phyloP scores from a whole-genome alignment of 2,113 vertebrate species.

The Platysternon megacephalum region DNA sequence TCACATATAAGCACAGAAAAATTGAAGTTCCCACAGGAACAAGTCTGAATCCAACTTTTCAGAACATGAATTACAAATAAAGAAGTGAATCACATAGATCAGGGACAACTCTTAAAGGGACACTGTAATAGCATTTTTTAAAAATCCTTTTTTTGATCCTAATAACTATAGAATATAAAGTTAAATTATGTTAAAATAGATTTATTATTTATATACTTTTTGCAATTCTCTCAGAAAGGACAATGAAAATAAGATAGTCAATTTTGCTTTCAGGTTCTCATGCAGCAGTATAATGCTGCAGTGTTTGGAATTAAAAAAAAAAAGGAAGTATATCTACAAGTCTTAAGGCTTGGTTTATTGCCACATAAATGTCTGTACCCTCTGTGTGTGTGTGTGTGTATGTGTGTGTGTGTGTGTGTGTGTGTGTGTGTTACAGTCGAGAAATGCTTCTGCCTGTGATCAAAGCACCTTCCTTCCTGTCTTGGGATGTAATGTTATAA shows the following conservation, averaged over 20 bases:
- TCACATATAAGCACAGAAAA: not conserved
- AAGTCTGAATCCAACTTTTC: slow-evolving; percentile 1
- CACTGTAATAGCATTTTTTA: not conserved
- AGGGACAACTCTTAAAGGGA: not conserved
- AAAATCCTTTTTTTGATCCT: not conserved
- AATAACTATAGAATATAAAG: not conserved
- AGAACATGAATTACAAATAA: not conserved
- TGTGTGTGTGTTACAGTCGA: not conserved
- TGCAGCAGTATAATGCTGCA: not conserved
- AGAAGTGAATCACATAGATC: not conserved
- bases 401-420: too few relatives aligned
- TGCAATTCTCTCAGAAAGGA: not conserved
- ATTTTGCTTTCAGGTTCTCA: not conserved
- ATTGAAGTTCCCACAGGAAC: not conserved
- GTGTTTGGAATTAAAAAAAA: not conserved
- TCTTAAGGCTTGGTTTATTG: not conserved
- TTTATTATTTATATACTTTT: not conserved
- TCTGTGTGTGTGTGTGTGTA: not conserved
- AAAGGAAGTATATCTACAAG: not conserved
- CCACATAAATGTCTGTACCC: not conserved
- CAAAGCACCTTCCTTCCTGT: not conserved
- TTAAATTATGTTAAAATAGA: not conserved
- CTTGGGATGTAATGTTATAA: not conserved
- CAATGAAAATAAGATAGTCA: not conserved
- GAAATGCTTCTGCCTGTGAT: not conserved